phyloP scores from a whole-genome alignment of 2,113 vertebrate species.

The Gymnogyps californianus region DNA sequence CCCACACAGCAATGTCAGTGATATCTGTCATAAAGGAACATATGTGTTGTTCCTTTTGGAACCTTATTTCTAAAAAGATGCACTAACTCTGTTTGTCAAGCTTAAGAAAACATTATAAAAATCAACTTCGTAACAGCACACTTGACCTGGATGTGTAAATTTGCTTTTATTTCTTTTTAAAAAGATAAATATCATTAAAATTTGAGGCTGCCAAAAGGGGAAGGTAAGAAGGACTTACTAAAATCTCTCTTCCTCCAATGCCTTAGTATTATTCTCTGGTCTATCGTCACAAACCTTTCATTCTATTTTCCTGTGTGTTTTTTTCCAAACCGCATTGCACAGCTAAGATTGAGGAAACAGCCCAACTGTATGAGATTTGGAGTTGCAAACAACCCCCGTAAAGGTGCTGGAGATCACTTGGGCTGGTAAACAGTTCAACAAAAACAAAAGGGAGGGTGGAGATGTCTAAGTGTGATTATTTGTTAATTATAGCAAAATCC shows the following conservation, averaged over 20 bases:
- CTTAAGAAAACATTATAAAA: neutral
- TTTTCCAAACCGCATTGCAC: accelerated
- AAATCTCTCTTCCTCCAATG: neutral
- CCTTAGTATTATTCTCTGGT: neutral
- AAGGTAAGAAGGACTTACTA: neutral
- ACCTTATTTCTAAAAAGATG: neutral
- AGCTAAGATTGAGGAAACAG: neutral
- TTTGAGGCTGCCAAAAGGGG: neutral
- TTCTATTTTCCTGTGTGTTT: neutral
- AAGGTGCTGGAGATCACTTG: neutral
- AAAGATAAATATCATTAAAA: neutral
- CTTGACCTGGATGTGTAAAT: neutral
- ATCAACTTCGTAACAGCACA: neutral
- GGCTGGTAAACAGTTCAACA: neutral
- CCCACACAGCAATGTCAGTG: neutral
- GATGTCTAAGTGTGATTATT: neutral
- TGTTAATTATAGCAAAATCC: neutral
- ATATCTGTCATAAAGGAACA: neutral
- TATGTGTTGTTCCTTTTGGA: neutral
- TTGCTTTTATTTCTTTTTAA: neutral
- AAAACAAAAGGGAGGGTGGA: neutral
- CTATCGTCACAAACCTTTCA: neutral
- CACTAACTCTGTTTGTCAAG: neutral
- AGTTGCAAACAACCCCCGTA: neutral
- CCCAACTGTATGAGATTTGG: neutral